These are phyloP conservation scores for Psilopsiagon aymara DNA, from an alignment of 2,113 vertebrate species.

Conservation along the genomic window DNA sequence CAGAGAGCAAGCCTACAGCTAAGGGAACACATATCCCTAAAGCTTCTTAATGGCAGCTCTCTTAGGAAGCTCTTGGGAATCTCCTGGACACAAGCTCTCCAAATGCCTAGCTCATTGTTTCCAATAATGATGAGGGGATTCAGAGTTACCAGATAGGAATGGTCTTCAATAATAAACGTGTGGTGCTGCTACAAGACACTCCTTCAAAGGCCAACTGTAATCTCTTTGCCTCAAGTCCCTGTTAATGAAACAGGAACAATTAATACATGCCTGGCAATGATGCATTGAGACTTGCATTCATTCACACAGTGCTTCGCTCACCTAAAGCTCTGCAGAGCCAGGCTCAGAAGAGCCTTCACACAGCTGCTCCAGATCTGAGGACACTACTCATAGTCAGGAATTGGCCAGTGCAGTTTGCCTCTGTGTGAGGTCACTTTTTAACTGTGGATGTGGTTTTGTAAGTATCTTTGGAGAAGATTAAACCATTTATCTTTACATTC, in stretches of 20 bases:
- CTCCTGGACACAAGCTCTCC: neutral
- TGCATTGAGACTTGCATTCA: neutral
- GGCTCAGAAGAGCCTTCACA: neutral
- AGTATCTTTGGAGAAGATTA: slow-evolving; percentile 3
- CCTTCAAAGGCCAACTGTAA: neutral
- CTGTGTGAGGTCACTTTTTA: slow-evolving; percentile 36
- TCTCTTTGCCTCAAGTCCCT: neutral
- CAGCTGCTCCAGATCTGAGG: neutral
- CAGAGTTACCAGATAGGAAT: neutral
- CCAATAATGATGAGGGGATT: neutral
- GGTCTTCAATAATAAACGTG: neutral
- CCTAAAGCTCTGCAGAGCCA: neutral
- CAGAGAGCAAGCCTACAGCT: neutral
- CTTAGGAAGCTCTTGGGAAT: neutral
- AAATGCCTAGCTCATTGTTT: neutral
- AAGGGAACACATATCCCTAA: neutral
- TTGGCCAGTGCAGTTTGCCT: neutral
- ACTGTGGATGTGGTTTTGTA: slow-evolving; percentile 10
- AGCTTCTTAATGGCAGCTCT: neutral
- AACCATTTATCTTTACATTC: slow-evolving; percentile 33
- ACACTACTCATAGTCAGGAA: neutral
- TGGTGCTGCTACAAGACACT: neutral
- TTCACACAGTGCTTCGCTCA: neutral
- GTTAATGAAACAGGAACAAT: neutral
- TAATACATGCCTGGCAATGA: neutral